Percentiles rank a stretch among this genome's conserved stretches.
Evolutionary conservation across 2,113 vertebrate genomes (phyloP).

Genomic region (Osmerus eperlanus): DNA sequence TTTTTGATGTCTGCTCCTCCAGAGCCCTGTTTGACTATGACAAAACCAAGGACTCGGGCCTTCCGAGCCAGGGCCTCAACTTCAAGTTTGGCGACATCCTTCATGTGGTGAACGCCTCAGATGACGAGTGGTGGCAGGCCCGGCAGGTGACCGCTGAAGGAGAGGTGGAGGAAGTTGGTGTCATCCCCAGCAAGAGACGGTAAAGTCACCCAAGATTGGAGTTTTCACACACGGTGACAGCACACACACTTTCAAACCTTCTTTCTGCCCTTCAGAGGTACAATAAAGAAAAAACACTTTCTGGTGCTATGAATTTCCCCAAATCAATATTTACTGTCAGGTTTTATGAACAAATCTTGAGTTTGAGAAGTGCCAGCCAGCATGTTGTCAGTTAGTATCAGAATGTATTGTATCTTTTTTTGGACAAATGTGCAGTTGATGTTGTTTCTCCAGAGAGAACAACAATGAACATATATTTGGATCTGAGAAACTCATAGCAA

Average conservation of each 20-base stretch:
- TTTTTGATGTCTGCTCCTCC: slow-evolving; percentile 20
- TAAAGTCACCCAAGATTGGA: slow-evolving; percentile 50
- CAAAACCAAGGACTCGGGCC: slow-evolving; percentile 92
- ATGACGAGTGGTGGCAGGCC: slow-evolving; percentile 99
- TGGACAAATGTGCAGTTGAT: too few species aligned
- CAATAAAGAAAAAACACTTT: too few species aligned
- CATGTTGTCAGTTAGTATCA: too few species aligned
- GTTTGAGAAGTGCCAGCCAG: too few species aligned
- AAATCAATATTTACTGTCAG: too few species aligned
- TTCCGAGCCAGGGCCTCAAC: slow-evolving; percentile 94
- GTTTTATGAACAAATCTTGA: too few species aligned
- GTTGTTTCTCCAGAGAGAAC: too few species aligned
- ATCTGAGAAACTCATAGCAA: too few species aligned
- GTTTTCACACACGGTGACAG: not conserved
- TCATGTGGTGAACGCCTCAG: slow-evolving; percentile 95
- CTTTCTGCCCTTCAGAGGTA: too few species aligned
- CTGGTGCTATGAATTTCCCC: too few species aligned
- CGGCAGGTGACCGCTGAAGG: slow-evolving; percentile 85
- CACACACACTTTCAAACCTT: not conserved
- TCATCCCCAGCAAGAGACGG: slow-evolving; percentile 97
- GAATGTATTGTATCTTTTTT: too few species aligned
- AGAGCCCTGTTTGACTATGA: slow-evolving; percentile 99
- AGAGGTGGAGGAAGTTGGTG: slow-evolving; percentile 93
- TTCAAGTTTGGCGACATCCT: slow-evolving; percentile 95
- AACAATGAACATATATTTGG: too few species aligned